Evolutionary conservation across 2,888 invertebrate genomes (phyloP).

Genomic region (Agrilus biguttatus): DNA sequence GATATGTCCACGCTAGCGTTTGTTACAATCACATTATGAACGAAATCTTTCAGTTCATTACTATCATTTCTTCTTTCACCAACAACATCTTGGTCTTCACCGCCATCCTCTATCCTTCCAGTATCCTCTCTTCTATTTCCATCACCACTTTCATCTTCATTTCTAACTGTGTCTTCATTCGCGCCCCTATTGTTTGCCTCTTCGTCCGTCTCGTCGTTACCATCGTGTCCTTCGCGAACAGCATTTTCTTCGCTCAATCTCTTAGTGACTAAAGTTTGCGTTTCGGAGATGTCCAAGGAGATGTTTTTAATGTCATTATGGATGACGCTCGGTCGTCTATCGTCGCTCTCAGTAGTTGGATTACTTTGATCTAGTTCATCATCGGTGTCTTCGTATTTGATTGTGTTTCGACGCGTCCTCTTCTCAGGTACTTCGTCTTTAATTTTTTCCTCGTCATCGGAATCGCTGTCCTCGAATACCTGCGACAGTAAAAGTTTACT

Average conservation of each 20-base stretch:
- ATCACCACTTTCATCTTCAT: neutral
- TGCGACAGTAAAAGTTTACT: slow-evolving; percentile 9
- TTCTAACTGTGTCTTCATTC: neutral
- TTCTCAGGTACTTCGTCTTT: slow-evolving; percentile 1
- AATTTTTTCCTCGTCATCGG: slow-evolving; percentile 16
- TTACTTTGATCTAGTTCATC: slow-evolving; percentile 12
- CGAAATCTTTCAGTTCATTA: slow-evolving; percentile 21
- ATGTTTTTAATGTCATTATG: slow-evolving; percentile 1
- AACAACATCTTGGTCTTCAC: slow-evolving; percentile 9
- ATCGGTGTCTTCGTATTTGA: slow-evolving; percentile 23
- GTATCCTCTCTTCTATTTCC: too few species aligned
- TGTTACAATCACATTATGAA: slow-evolving; percentile 54
- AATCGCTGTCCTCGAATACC: slow-evolving; percentile 31
- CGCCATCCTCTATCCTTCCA: slow-evolving; percentile 13
- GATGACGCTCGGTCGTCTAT: slow-evolving; percentile 16
- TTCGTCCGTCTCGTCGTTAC: neutral
- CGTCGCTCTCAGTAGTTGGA: slow-evolving; percentile 19
- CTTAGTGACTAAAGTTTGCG: neutral
- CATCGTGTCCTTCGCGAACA: slow-evolving; percentile 1
- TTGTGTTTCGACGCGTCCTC: slow-evolving; percentile 25
- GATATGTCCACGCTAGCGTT: slow-evolving; percentile 54
- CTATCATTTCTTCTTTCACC: slow-evolving; percentile 8
- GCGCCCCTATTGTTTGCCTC: neutral
- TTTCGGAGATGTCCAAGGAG: neutral
- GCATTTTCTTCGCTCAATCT: slow-evolving; percentile 3